Conservation (phyloP, 2,113 vertebrate species). For the Odontophorus gujanensis region DNA sequence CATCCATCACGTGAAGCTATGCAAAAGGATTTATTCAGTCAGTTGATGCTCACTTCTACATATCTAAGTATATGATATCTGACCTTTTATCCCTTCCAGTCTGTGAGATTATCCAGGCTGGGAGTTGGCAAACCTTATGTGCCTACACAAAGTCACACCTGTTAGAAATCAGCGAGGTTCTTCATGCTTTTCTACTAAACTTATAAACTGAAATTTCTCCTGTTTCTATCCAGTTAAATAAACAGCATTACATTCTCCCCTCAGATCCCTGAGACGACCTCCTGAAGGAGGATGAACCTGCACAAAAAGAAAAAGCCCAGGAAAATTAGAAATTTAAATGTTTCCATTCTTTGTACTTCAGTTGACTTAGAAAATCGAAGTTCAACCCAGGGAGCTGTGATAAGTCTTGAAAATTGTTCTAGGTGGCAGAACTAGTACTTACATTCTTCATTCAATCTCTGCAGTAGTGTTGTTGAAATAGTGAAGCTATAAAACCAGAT, state of each 20-base stretch:
- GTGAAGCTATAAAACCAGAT: not conserved
- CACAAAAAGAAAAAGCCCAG: not conserved
- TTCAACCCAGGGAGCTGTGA: not conserved
- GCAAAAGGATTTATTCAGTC: not conserved
- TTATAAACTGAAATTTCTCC: not conserved
- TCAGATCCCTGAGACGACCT: not conserved
- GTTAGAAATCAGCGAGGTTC: not conserved
- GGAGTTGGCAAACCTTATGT: not conserved
- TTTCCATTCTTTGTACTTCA: not conserved
- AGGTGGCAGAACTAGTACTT: not conserved
- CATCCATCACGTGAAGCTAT: not conserved
- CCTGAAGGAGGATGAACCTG: not conserved
- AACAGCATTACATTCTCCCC: not conserved
- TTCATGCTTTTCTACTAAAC: not conserved
- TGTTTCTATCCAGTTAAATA: not conserved
- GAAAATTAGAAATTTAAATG: not conserved
- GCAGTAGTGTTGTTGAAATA: not conserved
- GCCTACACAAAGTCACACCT: not conserved
- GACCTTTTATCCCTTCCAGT: fast-evolving
- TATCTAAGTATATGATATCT: no score
- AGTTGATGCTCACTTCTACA: not conserved
- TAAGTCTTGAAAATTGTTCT: not conserved
- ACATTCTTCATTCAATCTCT: not conserved
- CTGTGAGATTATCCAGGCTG: not conserved
- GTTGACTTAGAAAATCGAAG: not conserved